phyloP scores from a whole-genome alignment of 2,888 invertebrate species.

The Scaptomyza cyrtandrae region DNA sequence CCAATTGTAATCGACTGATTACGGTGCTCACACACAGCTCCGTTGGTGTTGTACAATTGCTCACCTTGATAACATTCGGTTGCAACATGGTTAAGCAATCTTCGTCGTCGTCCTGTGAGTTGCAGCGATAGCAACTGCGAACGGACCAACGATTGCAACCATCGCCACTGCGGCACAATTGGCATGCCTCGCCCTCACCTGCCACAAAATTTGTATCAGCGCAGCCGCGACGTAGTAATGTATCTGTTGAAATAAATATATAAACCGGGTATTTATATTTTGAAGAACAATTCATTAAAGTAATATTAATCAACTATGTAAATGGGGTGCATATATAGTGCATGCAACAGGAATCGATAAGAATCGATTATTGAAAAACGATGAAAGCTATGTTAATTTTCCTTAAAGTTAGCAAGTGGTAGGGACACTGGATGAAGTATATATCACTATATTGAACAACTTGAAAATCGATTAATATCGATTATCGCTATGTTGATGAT shows the following conservation, averaged over 20 bases:
- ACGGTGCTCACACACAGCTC: conserved; percentile 80
- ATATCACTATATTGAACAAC: too few species aligned
- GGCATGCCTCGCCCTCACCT: conserved; percentile 57
- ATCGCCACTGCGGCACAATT: conserved; percentile 71
- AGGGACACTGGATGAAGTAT: too few species aligned
- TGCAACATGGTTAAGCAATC: conserved; percentile 65
- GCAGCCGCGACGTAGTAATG: conserved; percentile 76
- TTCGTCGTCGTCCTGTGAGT: conserved; percentile 62
- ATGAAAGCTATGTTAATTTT: background rate
- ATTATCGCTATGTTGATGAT: background rate
- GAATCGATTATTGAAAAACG: background rate
- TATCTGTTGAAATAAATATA: conserved; percentile 46
- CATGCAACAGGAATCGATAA: background rate
- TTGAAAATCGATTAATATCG: background rate
- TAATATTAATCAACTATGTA: too few species aligned
- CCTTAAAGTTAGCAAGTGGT: too few species aligned
- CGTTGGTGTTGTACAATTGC: conserved; percentile 62
- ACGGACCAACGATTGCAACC: conserved; percentile 75
- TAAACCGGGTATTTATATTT: too few species aligned
- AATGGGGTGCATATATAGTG: too few species aligned
- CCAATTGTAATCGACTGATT: conserved; percentile 60
- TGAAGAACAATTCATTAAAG: too few species aligned
- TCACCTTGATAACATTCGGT: conserved; percentile 51
- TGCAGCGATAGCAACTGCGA: conserved; percentile 80
- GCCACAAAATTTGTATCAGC: conserved; percentile 52